These are phyloP conservation scores for Hormaphis cornu DNA, from an alignment of 1,140 invertebrate genomes.

Conservation along the genomic window DNA sequence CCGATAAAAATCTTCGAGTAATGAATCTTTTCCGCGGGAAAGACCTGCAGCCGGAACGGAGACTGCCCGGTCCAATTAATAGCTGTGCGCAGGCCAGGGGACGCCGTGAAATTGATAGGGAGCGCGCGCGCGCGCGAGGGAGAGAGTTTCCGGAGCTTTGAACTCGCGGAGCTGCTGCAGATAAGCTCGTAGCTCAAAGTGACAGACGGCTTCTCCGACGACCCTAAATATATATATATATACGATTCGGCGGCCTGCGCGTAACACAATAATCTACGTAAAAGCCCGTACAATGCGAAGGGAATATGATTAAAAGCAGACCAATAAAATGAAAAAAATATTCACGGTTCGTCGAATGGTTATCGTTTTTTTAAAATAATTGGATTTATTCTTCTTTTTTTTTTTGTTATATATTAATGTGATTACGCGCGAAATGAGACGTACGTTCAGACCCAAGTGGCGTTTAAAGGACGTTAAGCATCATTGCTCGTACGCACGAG, in stretches of 20 bases:
- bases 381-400: neutral
- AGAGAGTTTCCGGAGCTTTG: constrained; percentile 30
- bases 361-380: neutral
- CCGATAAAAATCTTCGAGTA: constrained; percentile 23
- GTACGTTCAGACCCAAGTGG: no score
- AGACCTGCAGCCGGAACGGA: neutral
- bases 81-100: no score
- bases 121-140: neutral
- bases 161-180: neutral
- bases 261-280: constrained; percentile 27
- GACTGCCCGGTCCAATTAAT: constrained; percentile 21
- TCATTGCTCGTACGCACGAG: no score
- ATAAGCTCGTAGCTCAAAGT: constrained; percentile 26
- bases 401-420: no score
- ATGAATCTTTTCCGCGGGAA: constrained; percentile 23
- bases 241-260: no score
- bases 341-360: constrained; percentile 2
- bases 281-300: constrained; percentile 18
- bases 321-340: constrained; percentile 31
- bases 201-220: constrained; percentile 16
- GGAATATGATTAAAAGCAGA: neutral
- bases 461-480: no score
- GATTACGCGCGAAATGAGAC: no score
- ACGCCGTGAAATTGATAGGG: constrained; percentile 30
- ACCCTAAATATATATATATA: no score